A percentile compares a stretch with the other conserved stretches of the same genome.
These are phyloP conservation scores for Fregetta grallaria DNA, from an alignment of 2,113 vertebrate species.

Conservation along the genomic window DNA sequence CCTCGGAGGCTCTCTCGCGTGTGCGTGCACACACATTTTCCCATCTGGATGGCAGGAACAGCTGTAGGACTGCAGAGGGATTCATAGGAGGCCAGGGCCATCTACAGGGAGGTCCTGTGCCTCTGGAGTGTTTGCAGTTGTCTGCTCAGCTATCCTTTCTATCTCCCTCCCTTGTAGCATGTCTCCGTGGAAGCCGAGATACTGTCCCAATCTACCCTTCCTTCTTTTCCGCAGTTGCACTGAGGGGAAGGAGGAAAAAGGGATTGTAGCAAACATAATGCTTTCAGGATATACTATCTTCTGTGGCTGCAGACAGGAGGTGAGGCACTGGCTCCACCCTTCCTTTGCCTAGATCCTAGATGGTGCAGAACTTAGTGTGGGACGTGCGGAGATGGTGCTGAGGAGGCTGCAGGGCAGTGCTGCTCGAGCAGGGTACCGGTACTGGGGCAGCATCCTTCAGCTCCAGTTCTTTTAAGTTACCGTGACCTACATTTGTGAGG, in stretches of 20 bases:
- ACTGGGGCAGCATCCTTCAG: accelerated
- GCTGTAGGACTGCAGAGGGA: not conserved
- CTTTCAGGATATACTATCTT: conserved; percentile 17
- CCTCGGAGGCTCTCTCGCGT: not conserved
- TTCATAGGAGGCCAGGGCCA: not conserved
- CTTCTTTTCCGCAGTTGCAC: not conserved
- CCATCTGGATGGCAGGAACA: not conserved
- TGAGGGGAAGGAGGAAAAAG: not conserved
- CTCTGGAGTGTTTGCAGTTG: not conserved
- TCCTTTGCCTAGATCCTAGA: not conserved
- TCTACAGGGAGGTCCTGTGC: not conserved
- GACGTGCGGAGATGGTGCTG: not conserved
- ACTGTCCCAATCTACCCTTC: not conserved
- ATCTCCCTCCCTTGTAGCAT: not conserved
- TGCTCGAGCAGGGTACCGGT: not conserved
- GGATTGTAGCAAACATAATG: not conserved
- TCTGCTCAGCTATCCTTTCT: not conserved
- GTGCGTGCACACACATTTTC: accelerated
- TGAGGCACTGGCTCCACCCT: conserved; percentile 30
- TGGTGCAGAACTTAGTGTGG: not conserved
- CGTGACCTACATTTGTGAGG: not conserved
- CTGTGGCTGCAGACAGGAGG: not conserved
- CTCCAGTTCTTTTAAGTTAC: not conserved
- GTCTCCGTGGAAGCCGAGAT: accelerated
- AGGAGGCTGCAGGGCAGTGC: not conserved